phyloP scores from a whole-genome alignment of 2,888 invertebrate species.

The Campoplex capitator region DNA sequence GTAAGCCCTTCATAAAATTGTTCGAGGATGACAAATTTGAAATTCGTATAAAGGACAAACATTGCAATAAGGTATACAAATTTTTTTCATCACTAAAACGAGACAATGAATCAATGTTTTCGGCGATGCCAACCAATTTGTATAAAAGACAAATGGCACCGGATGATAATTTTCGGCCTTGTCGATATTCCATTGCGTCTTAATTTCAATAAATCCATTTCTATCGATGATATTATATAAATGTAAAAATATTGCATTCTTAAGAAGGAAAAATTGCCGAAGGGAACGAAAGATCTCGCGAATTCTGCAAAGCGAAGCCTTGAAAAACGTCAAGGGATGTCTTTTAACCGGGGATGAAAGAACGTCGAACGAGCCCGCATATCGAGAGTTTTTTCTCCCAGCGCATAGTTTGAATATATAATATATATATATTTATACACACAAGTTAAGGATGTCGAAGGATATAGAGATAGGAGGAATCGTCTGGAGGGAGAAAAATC shows the following conservation, averaged over 20 bases:
- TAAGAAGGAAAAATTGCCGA: slow-evolving; percentile 15
- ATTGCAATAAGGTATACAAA: too few species aligned
- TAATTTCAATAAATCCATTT: slow-evolving; percentile 6
- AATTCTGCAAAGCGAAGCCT: slow-evolving; percentile 28
- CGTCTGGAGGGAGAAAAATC: background rate
- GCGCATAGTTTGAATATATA: slow-evolving; percentile 8
- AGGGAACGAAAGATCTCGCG: slow-evolving; percentile 12
- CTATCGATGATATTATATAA: background rate
- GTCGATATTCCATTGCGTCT: background rate
- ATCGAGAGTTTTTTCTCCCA: slow-evolving; percentile 50
- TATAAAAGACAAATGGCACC: background rate
- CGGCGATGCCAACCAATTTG: background rate
- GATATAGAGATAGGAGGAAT: background rate
- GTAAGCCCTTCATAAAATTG: too few species aligned
- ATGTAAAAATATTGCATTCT: slow-evolving; percentile 5
- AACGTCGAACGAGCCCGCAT: slow-evolving; percentile 44
- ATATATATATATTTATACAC: slow-evolving; percentile 17
- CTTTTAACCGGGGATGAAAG: slow-evolving; percentile 43
- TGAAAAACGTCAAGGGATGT: background rate
- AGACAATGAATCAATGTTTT: background rate
- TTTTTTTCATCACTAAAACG: too few species aligned
- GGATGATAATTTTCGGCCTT: background rate
- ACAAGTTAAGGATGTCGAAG: background rate
- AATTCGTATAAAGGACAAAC: too few species aligned
- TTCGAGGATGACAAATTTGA: too few species aligned